phyloP scores from a whole-genome alignment of 2,888 invertebrate species.

The Eurytoma adleriae region DNA sequence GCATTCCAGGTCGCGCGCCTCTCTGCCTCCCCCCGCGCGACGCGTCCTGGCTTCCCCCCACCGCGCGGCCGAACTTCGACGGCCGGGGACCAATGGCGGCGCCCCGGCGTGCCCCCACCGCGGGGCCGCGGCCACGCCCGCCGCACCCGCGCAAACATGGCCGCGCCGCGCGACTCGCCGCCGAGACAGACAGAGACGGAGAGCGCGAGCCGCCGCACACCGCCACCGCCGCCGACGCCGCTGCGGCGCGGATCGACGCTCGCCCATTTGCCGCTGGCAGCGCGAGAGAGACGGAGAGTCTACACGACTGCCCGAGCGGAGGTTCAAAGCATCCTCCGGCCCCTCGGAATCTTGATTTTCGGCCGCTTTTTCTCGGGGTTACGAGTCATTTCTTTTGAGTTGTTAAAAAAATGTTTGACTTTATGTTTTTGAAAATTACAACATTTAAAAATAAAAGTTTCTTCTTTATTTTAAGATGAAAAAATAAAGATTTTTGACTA shows the following conservation, averaged over 20 bases:
- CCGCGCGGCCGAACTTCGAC: conserved; percentile 13
- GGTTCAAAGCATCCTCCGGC: too few relatives aligned
- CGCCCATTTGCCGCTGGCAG: conserved; percentile 38
- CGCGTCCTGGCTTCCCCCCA: conserved; percentile 33
- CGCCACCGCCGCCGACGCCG: not conserved
- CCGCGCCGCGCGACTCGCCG: conserved; percentile 65
- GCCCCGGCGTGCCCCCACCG: conserved; percentile 61
- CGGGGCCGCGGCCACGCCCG: conserved; percentile 70
- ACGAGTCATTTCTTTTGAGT: too few relatives aligned
- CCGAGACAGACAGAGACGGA: conserved; percentile 31
- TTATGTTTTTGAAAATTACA: too few relatives aligned
- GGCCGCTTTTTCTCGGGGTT: too few relatives aligned
- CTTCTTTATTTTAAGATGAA: too few relatives aligned
- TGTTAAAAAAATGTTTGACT: too few relatives aligned
- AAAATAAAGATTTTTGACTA: too few relatives aligned
- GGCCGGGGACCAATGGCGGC: conserved; percentile 44
- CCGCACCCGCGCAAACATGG: conserved; percentile 75
- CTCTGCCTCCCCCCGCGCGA: conserved; percentile 11
- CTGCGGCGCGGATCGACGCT: conserved; percentile 17
- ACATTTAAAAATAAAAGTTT: too few relatives aligned
- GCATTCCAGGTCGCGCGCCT: conserved; percentile 52
- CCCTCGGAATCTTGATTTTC: too few relatives aligned
- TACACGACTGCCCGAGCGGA: too few relatives aligned
- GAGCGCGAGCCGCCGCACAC: not conserved
- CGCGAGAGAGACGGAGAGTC: conserved; percentile 9